phyloP scores from a whole-genome alignment of 2,797 vertebrate species.

The Cynodonichthys magdalenae region DNA sequence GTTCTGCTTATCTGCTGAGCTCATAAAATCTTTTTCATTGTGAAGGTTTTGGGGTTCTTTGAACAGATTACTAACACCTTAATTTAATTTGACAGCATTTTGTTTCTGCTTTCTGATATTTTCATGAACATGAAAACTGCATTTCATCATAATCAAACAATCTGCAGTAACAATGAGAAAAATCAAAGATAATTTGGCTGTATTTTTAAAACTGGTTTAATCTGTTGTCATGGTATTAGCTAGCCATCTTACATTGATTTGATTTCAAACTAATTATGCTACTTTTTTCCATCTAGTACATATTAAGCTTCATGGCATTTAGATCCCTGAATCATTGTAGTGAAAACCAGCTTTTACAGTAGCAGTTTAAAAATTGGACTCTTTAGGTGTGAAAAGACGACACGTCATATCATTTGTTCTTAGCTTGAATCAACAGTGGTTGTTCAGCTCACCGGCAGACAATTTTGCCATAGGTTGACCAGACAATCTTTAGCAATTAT shows the following conservation, averaged over 20 bases:
- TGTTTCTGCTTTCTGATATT: constrained; percentile 24
- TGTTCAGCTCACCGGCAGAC: too few relatives aligned
- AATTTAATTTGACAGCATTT: constrained; percentile 7
- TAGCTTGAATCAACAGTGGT: too few relatives aligned
- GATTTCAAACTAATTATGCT: neutral
- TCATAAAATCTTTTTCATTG: neutral
- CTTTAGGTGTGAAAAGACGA: too few relatives aligned
- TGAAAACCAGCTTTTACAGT: too few relatives aligned
- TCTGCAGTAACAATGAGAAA: neutral
- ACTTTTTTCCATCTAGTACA: neutral
- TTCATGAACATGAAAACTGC: neutral
- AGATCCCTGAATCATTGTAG: too few relatives aligned
- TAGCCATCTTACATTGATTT: neutral
- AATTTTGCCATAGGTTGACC: too few relatives aligned
- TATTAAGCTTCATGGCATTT: too few relatives aligned
- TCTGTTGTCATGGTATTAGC: neutral
- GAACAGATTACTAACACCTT: constrained; percentile 19
- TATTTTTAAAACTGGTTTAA: neutral
- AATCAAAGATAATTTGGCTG: neutral
- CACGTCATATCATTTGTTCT: too few relatives aligned
- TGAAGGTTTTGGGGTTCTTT: neutral
- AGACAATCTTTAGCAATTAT: too few relatives aligned
- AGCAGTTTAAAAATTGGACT: too few relatives aligned
- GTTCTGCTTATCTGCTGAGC: neutral
- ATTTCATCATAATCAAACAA: neutral